A percentile compares a stretch with the other conserved stretches of the same genome.
Evolutionary conservation across 2,797 vertebrate genomes (phyloP).

Genomic region (Bovichtus diacanthus): DNA sequence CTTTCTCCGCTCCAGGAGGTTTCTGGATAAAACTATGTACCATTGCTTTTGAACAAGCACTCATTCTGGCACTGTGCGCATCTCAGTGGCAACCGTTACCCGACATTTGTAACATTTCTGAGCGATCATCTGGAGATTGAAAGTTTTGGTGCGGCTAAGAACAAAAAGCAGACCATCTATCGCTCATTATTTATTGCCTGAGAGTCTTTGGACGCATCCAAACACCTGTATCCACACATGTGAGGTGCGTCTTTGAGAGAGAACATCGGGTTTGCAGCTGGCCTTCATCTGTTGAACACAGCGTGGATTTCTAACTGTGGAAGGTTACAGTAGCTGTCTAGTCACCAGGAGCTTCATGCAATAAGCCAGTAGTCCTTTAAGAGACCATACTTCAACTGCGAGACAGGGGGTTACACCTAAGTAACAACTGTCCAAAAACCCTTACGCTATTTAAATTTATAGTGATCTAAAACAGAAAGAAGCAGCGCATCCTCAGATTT

Average conservation of each 20-base stretch:
- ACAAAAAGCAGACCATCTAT: slow-evolving; percentile 37
- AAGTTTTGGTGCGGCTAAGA: slow-evolving; percentile 38
- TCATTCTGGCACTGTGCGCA: slow-evolving; percentile 20
- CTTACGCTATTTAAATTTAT: background rate
- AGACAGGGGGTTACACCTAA: background rate
- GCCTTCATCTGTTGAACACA: slow-evolving; percentile 47
- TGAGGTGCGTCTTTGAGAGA: slow-evolving; percentile 26
- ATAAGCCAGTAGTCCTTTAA: slow-evolving; percentile 7
- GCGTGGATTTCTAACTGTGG: slow-evolving; percentile 50
- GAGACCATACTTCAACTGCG: background rate
- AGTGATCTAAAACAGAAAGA: background rate
- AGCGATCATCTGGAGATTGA: slow-evolving; percentile 52
- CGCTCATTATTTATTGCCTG: slow-evolving; percentile 61
- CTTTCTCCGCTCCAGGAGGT: slow-evolving; percentile 19
- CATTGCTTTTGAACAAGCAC: slow-evolving; percentile 15
- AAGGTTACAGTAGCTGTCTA: slow-evolving; percentile 33
- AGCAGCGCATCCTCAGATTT: background rate
- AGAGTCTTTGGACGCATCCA: slow-evolving; percentile 53
- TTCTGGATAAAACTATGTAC: slow-evolving; percentile 32
- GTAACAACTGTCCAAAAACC: background rate
- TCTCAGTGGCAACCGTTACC: slow-evolving; percentile 22
- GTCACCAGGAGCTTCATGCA: slow-evolving; percentile 9
- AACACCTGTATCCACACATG: slow-evolving; percentile 52
- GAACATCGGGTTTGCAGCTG: slow-evolving; percentile 53
- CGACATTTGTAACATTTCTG: slow-evolving; percentile 66